These are phyloP conservation scores for Heliconius cydno DNA, from an alignment of 2,888 invertebrate species.

Conservation along the genomic window DNA sequence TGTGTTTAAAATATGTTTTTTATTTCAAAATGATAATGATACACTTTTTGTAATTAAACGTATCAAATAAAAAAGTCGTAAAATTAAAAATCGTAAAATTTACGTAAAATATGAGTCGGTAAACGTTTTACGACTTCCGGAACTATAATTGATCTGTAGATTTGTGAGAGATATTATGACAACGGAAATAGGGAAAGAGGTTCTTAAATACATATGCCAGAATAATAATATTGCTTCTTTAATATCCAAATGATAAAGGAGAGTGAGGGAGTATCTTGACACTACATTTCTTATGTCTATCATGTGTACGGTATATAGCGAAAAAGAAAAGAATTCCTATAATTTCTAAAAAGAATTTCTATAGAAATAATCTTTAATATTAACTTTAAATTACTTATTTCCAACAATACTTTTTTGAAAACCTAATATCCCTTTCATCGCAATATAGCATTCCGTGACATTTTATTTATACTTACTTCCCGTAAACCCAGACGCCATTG, in stretches of 20 bases:
- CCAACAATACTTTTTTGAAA: background rate
- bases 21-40: background rate
- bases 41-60: constrained; percentile 7
- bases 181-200: constrained; percentile 12
- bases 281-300: too few relatives aligned
- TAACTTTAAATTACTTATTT: background rate
- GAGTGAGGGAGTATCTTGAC: too few relatives aligned
- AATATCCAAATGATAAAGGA: background rate
- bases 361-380: background rate
- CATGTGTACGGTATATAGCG: too few relatives aligned
- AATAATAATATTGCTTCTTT: background rate
- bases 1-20: background rate
- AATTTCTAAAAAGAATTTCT: too few relatives aligned
- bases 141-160: constrained; percentile 25
- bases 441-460: constrained; percentile 40
- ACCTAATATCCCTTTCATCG: constrained; percentile 22
- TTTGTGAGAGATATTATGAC: constrained; percentile 14
- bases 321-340: too few relatives aligned
- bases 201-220: background rate
- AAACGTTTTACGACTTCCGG: constrained; percentile 42
- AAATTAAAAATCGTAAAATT: constrained; percentile 31
- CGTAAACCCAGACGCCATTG: constrained; percentile 53
- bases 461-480: constrained; percentile 41
- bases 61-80: constrained; percentile 42
- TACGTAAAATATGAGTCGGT: constrained; percentile 30